These are phyloP conservation scores for Oophaga sylvatica DNA, from an alignment of 2,797 vertebrate species.

Conservation along the genomic window DNA sequence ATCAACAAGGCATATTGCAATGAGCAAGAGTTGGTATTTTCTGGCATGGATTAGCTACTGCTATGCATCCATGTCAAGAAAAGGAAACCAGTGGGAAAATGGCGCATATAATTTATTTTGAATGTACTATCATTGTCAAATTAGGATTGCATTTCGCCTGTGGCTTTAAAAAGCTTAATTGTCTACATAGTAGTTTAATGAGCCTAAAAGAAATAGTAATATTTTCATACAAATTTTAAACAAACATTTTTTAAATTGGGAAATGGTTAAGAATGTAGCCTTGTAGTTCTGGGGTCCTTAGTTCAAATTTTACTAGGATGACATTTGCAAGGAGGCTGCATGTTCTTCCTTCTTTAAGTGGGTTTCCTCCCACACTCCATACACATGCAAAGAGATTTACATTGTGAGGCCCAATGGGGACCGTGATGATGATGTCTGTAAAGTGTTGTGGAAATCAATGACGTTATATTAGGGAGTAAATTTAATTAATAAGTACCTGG, in stretches of 20 bases:
- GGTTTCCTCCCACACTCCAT: too few relatives aligned
- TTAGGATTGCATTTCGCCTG: background rate
- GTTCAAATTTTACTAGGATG: too few relatives aligned
- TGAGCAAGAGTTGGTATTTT: background rate
- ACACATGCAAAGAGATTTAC: too few relatives aligned
- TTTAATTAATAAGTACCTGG: conserved; percentile 78
- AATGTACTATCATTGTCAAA: background rate
- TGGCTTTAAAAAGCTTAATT: background rate
- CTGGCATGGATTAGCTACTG: background rate
- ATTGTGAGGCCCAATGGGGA: too few relatives aligned
- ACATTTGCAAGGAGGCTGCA: too few relatives aligned
- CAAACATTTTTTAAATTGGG: conserved; percentile 47
- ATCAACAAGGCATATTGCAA: background rate
- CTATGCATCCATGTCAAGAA: background rate
- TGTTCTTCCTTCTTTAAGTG: too few relatives aligned
- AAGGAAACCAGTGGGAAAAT: background rate
- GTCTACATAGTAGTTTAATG: background rate
- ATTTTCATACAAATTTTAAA: background rate
- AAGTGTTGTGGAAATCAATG: too few relatives aligned
- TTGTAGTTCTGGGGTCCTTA: too few relatives aligned
- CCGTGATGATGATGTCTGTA: too few relatives aligned
- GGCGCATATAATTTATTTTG: background rate
- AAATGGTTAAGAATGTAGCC: too few relatives aligned
- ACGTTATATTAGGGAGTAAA: too few relatives aligned
- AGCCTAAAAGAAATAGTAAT: background rate